A percentile compares a stretch with the other conserved stretches of the same genome.
Evolutionary conservation across 2,113 vertebrate species (phyloP).

Genomic region (Gavialis gangeticus): DNA sequence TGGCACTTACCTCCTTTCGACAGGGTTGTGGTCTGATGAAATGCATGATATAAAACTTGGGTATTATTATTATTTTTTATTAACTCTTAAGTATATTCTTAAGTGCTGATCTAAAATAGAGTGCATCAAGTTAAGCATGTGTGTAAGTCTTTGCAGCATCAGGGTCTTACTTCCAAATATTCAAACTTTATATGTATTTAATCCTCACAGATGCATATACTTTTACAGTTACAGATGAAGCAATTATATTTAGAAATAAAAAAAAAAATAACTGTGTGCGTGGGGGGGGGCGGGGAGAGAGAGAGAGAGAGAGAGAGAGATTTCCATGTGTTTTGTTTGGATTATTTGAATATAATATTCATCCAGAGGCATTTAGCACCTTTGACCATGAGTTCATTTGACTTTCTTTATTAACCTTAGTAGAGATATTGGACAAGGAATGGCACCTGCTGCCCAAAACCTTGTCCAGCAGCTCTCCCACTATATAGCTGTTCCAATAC

Average conservation of each 20-base stretch:
- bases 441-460: too few species aligned
- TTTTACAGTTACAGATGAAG: slow-evolving; percentile 5
- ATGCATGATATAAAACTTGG: too few species aligned
- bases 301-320: not conserved
- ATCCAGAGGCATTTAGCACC: too few species aligned
- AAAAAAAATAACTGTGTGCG: not conserved
- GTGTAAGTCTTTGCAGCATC: not conserved
- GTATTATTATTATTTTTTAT: too few species aligned
- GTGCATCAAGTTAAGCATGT: not conserved
- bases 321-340: too few species aligned
- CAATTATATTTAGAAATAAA: slow-evolving; percentile 6
- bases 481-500: too few species aligned
- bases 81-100: not conserved
- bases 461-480: too few species aligned
- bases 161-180: slow-evolving; percentile 20
- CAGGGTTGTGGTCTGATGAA: not conserved
- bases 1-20: slow-evolving; percentile 20
- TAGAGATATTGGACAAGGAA: too few species aligned
- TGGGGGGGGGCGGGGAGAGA: too few species aligned
- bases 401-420: too few species aligned
- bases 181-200: slow-evolving; percentile 32
- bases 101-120: not conserved
- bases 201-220: not conserved
- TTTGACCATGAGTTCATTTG: too few species aligned
- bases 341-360: too few species aligned